These are phyloP conservation scores for Crypturellus tataupa DNA, from an alignment of 2,797 vertebrate genomes.

Conservation along the genomic window DNA sequence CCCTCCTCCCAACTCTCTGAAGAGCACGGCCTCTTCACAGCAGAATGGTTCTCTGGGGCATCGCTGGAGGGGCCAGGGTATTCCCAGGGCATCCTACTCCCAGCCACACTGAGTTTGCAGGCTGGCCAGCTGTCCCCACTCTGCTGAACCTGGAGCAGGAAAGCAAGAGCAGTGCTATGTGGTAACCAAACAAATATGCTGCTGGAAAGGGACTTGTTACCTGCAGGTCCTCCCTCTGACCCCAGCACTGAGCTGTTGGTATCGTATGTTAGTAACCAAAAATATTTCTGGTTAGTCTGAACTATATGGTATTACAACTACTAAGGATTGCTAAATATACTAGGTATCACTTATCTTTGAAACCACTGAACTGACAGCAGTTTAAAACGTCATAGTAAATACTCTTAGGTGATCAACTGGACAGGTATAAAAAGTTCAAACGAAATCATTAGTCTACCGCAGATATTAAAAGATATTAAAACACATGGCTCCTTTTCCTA, in stretches of 20 bases:
- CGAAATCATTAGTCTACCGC: too few relatives aligned
- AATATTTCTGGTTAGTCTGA: not conserved
- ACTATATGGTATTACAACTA: not conserved
- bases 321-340: not conserved
- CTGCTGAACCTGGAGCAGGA: not conserved
- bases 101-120: not conserved
- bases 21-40: not conserved
- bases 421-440: not conserved
- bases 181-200: not conserved
- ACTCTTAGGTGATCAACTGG: not conserved
- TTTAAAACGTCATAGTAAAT: too few relatives aligned
- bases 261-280: too few relatives aligned
- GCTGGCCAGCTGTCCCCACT: not conserved
- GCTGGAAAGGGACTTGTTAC: not conserved
- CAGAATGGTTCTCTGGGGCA: not conserved
- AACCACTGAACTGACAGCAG: not conserved
- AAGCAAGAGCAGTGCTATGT: not conserved
- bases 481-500: not conserved
- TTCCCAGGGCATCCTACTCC: not conserved
- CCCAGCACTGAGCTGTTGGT: not conserved
- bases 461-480: not conserved
- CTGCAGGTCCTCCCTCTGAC: not conserved
- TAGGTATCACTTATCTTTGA: not conserved
- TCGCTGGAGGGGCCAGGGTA: not conserved
- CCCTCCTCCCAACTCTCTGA: not conserved